Conservation (phyloP, 2,888 invertebrate species). For the Argyra leucocephala region DNA sequence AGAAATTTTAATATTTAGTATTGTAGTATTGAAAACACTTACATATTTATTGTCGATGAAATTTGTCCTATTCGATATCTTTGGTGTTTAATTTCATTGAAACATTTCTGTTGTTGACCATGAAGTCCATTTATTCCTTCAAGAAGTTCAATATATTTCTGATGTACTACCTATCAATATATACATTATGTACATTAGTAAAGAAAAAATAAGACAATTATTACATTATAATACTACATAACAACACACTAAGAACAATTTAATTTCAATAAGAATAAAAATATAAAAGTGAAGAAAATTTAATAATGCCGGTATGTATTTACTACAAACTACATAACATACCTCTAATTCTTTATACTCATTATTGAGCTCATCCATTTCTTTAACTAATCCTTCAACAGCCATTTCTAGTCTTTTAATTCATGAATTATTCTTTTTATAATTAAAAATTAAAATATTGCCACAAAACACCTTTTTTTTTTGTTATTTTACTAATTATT, state of each 20-base stretch:
- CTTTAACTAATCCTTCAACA: conserved; percentile 50
- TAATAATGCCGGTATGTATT: conserved; percentile 10
- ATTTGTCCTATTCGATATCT: conserved; percentile 81
- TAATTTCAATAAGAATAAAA: no score
- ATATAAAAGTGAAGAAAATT: no score
- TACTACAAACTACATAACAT: no score
- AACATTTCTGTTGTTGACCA: conserved; percentile 74
- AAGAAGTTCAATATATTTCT: conserved; percentile 72
- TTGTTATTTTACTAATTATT: no score
- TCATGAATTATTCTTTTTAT: no score
- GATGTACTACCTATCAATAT: conserved; percentile 58
- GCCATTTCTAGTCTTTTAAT: conserved; percentile 36
- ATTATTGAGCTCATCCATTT: conserved; percentile 68
- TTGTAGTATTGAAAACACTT: no score
- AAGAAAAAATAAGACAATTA: no score
- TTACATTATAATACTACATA: no score
- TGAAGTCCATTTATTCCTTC: conserved; percentile 73
- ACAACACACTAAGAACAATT: no score
- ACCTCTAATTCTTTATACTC: conserved; percentile 80
- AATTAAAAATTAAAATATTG: no score
- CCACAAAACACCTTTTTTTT: no score
- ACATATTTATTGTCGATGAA: conserved; percentile 68
- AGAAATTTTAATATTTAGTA: background rate
- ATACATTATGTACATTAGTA: no score
- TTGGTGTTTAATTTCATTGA: conserved; percentile 83